Conservation (phyloP, 2,113 vertebrate genomes). For the Cariama cristata region DNA sequence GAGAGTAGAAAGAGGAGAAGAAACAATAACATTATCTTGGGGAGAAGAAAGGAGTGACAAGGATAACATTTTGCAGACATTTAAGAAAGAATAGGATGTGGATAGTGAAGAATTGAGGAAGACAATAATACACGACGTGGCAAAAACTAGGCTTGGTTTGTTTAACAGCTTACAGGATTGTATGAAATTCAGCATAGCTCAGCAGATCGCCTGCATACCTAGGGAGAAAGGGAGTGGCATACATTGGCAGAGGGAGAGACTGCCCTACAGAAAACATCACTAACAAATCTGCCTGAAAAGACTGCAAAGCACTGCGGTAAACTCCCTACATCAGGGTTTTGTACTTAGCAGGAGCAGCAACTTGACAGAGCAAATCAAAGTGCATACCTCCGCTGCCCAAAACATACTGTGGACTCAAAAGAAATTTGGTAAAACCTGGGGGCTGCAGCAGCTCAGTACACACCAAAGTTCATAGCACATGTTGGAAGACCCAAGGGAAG, state of each 20-base stretch:
- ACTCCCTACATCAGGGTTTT: background rate
- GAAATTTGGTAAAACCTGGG: background rate
- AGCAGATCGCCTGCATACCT: accelerated
- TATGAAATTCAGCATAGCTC: background rate
- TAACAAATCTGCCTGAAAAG: background rate
- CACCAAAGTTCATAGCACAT: accelerated
- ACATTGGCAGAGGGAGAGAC: background rate
- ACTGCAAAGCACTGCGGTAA: background rate
- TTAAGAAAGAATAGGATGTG: background rate
- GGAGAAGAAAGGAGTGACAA: background rate
- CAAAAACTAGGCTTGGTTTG: background rate
- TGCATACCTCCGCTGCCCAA: accelerated
- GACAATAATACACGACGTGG: accelerated
- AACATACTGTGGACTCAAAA: no score
- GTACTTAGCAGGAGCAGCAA: background rate
- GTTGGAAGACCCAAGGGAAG: background rate
- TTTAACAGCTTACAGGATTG: background rate
- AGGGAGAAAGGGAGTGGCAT: background rate
- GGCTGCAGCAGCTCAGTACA: background rate
- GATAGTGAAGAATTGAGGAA: background rate
- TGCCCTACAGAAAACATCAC: background rate
- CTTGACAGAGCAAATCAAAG: background rate
- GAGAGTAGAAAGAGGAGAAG: background rate
- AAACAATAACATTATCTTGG: background rate
- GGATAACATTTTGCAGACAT: background rate